Evolutionary conservation across 1,140 invertebrate genomes (phyloP), one percentile per base, ranked within the genome.

Genomic region (Babylonia areolata): DNA sequence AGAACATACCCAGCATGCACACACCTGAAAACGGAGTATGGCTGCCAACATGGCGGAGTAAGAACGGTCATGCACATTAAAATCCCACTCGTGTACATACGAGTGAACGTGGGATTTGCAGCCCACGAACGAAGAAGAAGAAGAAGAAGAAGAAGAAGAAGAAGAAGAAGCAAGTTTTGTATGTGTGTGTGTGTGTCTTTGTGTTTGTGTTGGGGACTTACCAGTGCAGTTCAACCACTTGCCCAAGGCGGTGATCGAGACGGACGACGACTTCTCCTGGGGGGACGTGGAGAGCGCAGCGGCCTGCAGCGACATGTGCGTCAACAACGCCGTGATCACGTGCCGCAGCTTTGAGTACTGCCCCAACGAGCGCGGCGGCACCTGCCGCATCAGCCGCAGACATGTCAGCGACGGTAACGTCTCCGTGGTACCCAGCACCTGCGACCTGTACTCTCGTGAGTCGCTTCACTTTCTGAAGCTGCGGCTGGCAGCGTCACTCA

Each of bases 261-360:
- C 73, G 33, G 91, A 89, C 79, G 90, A 91, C 85, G 89, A 90
- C 85, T n/a, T 54, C 0, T 37, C 69, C 3, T 84, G 35, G 28
- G 31, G 79, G 28, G 73, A 86, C 37, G 84, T 89, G 2, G n/a
- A 51, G 17, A 87, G 87, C 81, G 77, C 89, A 17, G 58, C 86
- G 39, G 84, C 86, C n/a, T 92, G 91, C 86, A 89, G 91, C 15
- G 85, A 87, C 51, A 75, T 87, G 28, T 92, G 91, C 85, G 86
- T 90, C 23, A 81, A 84, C 33, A 90, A 87, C 73, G 54, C 51
- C 23, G 86, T 82, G 73, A 90, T 91, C 75, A 81, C 85, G 17
- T 92, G 91, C 80, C 88, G 90, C 35, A 92, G 91, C 77, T 92
- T 90, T 80, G 89, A 91, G 46, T 91, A 87, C 78, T 92, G 91